Conservation (phyloP, 2,888 invertebrate species). For the Colostygia pectinataria region DNA sequence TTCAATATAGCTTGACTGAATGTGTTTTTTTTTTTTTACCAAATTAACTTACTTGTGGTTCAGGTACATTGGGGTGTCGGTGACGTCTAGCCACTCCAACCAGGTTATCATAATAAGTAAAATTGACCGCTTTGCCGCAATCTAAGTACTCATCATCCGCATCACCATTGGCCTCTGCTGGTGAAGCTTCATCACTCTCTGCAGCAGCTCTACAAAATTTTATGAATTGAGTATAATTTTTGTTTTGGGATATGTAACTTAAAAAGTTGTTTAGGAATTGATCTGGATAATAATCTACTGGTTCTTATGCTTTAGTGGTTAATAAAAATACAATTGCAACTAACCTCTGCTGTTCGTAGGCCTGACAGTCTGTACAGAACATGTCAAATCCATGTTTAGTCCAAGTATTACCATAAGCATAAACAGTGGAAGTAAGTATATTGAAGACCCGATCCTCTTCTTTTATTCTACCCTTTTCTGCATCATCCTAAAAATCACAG, state of each 20-base stretch:
- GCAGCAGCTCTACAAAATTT: constrained; percentile 55
- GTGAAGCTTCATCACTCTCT: constrained; percentile 62
- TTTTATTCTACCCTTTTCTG: constrained; percentile 66
- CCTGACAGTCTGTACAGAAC: constrained; percentile 85
- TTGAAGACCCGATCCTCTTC: constrained; percentile 89
- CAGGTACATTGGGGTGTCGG: constrained; percentile 92
- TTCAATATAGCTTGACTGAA: too few relatives aligned
- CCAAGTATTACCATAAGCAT: constrained; percentile 85
- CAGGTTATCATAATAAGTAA: constrained; percentile 94
- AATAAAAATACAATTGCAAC: too few relatives aligned
- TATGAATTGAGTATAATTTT: not conserved
- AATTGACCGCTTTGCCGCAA: constrained; percentile 93
- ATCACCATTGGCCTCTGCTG: constrained; percentile 62
- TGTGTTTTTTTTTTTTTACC: too few relatives aligned
- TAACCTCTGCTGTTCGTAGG: constrained; percentile 79
- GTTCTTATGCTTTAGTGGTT: too few relatives aligned
- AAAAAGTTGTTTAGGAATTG: too few relatives aligned
- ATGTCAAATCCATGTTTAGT: constrained; percentile 85
- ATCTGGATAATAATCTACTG: too few relatives aligned
- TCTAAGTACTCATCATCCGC: constrained; percentile 87
- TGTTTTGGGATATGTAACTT: too few relatives aligned
- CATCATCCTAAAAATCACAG: constrained; percentile 62
- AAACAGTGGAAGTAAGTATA: constrained; percentile 88
- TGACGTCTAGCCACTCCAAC: constrained; percentile 92
- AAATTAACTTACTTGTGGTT: constrained; percentile 85